These are phyloP conservation scores for Hemiprocne comata DNA, from an alignment of 2,113 vertebrate genomes.

Conservation along the genomic window DNA sequence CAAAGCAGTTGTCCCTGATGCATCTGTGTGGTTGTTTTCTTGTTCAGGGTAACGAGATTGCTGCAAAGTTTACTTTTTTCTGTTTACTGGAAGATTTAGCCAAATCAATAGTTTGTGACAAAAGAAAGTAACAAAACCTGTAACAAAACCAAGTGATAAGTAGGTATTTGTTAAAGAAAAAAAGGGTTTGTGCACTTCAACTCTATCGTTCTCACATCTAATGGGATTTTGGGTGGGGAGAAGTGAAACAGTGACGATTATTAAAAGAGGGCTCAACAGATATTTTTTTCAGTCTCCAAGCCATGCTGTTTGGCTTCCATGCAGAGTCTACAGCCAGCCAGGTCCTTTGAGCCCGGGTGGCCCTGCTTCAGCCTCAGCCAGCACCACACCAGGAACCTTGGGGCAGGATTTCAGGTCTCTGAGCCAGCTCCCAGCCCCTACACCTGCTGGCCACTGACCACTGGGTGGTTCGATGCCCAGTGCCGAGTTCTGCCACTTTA, in stretches of 20 bases:
- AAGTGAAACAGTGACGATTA: neutral
- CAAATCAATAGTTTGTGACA: neutral
- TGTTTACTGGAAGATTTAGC: neutral
- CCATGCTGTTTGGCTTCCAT: fast-evolving
- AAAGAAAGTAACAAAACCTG: neutral
- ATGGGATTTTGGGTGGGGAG: neutral
- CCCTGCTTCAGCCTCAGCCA: neutral
- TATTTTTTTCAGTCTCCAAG: neutral
- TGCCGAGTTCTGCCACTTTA: neutral
- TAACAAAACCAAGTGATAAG: neutral
- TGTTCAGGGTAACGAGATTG: neutral
- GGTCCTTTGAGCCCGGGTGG: neutral
- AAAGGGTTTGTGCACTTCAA: neutral
- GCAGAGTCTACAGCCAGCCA: neutral
- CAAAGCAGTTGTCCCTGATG: neutral
- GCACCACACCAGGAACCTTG: neutral
- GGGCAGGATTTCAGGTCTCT: neutral
- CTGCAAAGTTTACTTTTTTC: neutral
- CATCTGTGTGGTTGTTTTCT: neutral
- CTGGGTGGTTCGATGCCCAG: neutral
- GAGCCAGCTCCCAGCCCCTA: neutral
- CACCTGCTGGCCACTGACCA: fast-evolving
- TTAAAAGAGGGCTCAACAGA: neutral
- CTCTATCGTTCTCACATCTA: neutral
- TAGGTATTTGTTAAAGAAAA: neutral